phyloP scores from a whole-genome alignment of 1,140 invertebrate genomes.

The Solenopsis fugax region DNA sequence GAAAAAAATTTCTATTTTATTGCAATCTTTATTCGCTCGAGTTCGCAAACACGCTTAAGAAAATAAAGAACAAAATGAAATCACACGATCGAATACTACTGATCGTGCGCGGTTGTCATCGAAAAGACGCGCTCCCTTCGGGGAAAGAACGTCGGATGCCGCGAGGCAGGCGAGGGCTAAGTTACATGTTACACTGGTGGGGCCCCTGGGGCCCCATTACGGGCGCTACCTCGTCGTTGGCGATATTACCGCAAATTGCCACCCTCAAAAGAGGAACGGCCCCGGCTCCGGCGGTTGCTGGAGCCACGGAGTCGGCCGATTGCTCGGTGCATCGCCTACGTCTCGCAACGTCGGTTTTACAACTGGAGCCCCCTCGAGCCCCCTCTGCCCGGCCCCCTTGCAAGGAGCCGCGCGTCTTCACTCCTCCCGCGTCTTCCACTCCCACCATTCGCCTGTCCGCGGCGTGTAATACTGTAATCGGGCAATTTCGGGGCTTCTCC shows the following conservation, averaged over 20 bases:
- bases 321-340: conserved; percentile 77
- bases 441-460: conserved; percentile 51
- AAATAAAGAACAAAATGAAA: conserved; percentile 18
- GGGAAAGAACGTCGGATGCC: conserved; percentile 56
- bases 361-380: conserved; percentile 73
- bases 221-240: conserved; percentile 84
- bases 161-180: conserved; percentile 65
- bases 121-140: conserved; percentile 65
- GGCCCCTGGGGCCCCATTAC: conserved; percentile 81
- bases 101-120: conserved; percentile 75
- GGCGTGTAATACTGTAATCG: conserved; percentile 85
- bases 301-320: conserved; percentile 71
- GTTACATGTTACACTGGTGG: conserved; percentile 75
- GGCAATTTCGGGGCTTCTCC: conserved; percentile 83
- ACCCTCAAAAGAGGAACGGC: conserved; percentile 85
- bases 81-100: conserved; percentile 43
- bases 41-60: not conserved
- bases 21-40: conserved; percentile 20
- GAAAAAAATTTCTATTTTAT: not conserved
- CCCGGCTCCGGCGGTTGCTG: conserved; percentile 76
- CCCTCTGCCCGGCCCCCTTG: not conserved
- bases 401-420: conserved; percentile 25
- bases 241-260: conserved; percentile 87
- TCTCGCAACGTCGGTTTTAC: conserved; percentile 82
- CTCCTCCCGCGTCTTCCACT: conserved; percentile 45